Conservation (phyloP, 2,797 vertebrate species). For the Tiaroga cobitis region DNA sequence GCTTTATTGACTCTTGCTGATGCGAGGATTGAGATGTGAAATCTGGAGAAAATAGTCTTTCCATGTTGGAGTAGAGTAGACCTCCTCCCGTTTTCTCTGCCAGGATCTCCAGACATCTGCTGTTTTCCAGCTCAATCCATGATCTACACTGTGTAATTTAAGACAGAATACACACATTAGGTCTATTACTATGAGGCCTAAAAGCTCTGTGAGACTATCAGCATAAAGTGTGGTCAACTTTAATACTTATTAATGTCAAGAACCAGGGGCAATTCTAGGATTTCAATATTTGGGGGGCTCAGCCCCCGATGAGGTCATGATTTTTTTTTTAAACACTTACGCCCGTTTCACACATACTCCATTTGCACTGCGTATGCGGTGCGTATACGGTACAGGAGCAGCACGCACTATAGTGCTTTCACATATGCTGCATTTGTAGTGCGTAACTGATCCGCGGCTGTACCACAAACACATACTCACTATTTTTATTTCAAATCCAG, state of each 20-base stretch:
- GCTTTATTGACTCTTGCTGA: neutral
- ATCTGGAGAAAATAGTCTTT: slow-evolving; percentile 81
- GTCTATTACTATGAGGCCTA: neutral
- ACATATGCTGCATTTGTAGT: too few relatives aligned
- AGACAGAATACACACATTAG: neutral
- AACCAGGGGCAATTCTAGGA: neutral
- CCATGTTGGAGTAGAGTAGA: slow-evolving; percentile 87
- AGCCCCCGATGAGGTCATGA: too few relatives aligned
- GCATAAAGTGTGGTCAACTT: neutral
- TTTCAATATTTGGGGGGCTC: too few relatives aligned
- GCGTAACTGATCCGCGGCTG: too few relatives aligned
- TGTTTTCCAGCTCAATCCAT: slow-evolving; percentile 68
- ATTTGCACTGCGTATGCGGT: too few relatives aligned
- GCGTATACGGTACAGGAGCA: too few relatives aligned
- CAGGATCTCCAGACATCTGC: slow-evolving; percentile 73
- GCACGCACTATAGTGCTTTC: too few relatives aligned
- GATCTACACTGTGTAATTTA: slow-evolving; percentile 73
- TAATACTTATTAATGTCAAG: too few relatives aligned
- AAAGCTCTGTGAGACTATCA: neutral
- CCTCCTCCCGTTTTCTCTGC: slow-evolving; percentile 79
- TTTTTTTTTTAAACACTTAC: too few relatives aligned
- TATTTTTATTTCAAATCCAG: too few relatives aligned
- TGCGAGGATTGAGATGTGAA: slow-evolving; percentile 50
- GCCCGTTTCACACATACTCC: too few relatives aligned
- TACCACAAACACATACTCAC: too few relatives aligned